Conservation (phyloP, 2,797 vertebrate species). For the Melanotaenia nigrans region DNA sequence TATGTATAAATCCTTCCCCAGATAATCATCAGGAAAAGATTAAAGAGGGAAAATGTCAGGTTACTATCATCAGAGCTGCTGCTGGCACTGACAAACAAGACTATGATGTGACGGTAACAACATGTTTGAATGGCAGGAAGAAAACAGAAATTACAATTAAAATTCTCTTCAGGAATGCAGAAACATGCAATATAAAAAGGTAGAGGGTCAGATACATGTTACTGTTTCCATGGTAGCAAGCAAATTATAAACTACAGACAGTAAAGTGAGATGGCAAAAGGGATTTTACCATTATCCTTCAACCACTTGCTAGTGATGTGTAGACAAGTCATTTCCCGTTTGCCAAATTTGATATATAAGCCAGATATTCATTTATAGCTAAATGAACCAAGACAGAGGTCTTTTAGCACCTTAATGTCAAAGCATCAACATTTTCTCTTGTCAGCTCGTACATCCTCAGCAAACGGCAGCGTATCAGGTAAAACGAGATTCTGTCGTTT, state of each 20-base stretch:
- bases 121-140: constrained; percentile 2
- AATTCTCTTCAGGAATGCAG: not conserved
- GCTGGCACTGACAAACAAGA: not conserved
- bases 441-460: constrained; percentile 21
- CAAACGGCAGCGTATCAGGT: constrained; percentile 14
- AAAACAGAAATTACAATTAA: not conserved
- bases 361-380: constrained; percentile 27
- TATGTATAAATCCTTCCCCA: constrained; percentile 28
- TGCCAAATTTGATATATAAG: constrained; percentile 22
- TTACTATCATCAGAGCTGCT: not conserved
- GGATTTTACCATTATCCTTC: not conserved
- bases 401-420: constrained; percentile 6
- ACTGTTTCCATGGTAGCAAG: not conserved
- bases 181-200: not conserved
- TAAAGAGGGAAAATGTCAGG: constrained; percentile 14
- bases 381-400: constrained; percentile 9
- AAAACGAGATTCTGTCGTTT: constrained; percentile 48
- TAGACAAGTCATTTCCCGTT: constrained; percentile 21
- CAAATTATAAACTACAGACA: constrained; percentile 22
- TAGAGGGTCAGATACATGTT: not conserved
- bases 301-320: constrained; percentile 2
- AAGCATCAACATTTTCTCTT: constrained; percentile 13
- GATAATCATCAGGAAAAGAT: constrained; percentile 23
- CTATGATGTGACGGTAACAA: not conserved
- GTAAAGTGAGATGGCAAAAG: not conserved